Percentiles rank a stretch among this genome's conserved stretches.
Conservation (phyloP, 2,888 invertebrate genomes). For the Carcina quercana region DNA sequence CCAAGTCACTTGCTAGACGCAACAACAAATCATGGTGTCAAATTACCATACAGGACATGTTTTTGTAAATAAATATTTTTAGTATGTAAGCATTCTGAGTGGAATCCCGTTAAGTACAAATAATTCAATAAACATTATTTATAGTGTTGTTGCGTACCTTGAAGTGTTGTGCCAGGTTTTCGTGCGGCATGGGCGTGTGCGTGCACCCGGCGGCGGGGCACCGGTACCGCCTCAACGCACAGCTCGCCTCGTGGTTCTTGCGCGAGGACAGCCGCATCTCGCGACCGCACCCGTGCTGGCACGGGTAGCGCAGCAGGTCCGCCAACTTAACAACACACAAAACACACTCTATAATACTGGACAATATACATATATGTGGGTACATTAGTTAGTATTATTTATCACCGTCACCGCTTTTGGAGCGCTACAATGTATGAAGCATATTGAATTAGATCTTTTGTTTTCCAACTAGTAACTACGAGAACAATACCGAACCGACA, state of each 20-base stretch:
- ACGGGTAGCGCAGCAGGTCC: constrained; percentile 69
- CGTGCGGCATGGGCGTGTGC: constrained; percentile 30
- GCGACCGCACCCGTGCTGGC: constrained; percentile 67
- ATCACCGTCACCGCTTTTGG: neutral
- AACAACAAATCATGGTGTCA: neutral
- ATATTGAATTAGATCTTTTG: no score
- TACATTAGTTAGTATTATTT: neutral
- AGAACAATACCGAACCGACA: no score
- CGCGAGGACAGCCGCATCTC: constrained; percentile 57
- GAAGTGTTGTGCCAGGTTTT: constrained; percentile 21
- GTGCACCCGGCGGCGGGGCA: constrained; percentile 60
- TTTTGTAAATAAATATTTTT: no score
- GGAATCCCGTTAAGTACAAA: no score
- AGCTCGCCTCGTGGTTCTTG: constrained; percentile 61
- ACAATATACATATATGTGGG: neutral
- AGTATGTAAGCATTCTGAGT: no score
- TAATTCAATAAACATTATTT: no score
- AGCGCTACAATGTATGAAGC: neutral
- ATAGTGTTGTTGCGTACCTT: no score
- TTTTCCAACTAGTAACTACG: no score
- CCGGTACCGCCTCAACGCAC: constrained; percentile 56
- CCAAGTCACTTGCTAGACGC: neutral
- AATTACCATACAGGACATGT: neutral
- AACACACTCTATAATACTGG: neutral
- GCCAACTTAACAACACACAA: constrained; percentile 43